Conservation (phyloP, 2,888 invertebrate species). For the Serrognathus titanus region DNA sequence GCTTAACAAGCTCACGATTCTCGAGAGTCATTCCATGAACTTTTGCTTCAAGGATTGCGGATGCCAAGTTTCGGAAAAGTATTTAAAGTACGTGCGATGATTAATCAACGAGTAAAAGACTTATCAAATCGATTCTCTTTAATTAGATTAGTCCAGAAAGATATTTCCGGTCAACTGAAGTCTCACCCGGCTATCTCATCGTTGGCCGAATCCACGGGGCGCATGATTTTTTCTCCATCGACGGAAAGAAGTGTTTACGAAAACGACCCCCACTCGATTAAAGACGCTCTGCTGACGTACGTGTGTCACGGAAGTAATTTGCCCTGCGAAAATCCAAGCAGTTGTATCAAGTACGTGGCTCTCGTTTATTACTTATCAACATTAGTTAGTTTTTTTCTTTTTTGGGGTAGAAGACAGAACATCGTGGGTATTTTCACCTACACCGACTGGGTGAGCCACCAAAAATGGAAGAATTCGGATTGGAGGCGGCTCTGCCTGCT, state of each 20-base stretch:
- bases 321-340: constrained; percentile 64
- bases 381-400: background rate
- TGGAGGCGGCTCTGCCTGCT: constrained; percentile 67
- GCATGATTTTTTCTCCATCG: constrained; percentile 64
- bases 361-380: background rate
- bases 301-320: constrained; percentile 79
- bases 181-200: constrained; percentile 73
- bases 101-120: background rate
- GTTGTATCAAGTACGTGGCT: constrained; percentile 44
- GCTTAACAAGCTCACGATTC: constrained; percentile 62
- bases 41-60: constrained; percentile 86
- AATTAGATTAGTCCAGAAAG: constrained; percentile 56
- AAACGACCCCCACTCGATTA: constrained; percentile 66
- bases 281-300: constrained; percentile 80
- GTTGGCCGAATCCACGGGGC: constrained; percentile 64
- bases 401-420: constrained; percentile 53
- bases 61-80: constrained; percentile 66
- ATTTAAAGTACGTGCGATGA: constrained; percentile 49
- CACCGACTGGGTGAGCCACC: constrained; percentile 74
- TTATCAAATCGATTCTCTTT: constrained; percentile 14
- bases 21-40: constrained; percentile 75
- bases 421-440: constrained; percentile 77
- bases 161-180: constrained; percentile 63
- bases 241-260: constrained; percentile 53
- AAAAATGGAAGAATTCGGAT: constrained; percentile 55